Conservation (phyloP, 2,888 invertebrate genomes). For the Metacarcinus magister region DNA sequence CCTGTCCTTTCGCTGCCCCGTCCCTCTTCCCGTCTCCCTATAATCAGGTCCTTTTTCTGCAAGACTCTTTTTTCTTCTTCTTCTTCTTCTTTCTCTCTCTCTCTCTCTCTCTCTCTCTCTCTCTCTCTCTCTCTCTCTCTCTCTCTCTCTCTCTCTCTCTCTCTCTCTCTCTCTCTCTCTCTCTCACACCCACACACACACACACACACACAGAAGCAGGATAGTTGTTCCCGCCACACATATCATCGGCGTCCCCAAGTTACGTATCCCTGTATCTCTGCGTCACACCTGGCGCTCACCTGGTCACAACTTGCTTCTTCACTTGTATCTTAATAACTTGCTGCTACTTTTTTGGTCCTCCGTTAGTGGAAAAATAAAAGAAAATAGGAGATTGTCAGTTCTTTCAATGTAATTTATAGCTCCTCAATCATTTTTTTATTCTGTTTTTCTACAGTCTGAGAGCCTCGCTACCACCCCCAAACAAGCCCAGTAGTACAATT, state of each 20-base stretch:
- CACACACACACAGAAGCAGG: neutral
- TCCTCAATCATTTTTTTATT: neutral
- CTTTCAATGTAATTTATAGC: neutral
- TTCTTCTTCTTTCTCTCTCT: neutral
- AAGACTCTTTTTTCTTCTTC: neutral
- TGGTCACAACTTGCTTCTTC: neutral
- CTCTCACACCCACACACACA: neutral
- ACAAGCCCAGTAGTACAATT: neutral
- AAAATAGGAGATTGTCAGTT: neutral
- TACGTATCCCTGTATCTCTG: neutral
- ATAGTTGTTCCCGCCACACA: neutral
- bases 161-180: neutral
- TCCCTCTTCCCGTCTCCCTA: neutral
- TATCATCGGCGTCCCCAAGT: neutral
- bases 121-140: neutral
- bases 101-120: constrained; percentile 2
- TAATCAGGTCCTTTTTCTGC: neutral
- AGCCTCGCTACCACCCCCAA: neutral
- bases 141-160: neutral
- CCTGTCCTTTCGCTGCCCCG: neutral
- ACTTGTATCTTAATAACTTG: neutral
- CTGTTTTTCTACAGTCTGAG: neutral
- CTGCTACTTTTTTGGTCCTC: neutral
- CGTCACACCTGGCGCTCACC: neutral
- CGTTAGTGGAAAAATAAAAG: neutral